Percentiles rank a stretch among this genome's conserved stretches.
Evolutionary conservation across 2,113 vertebrate genomes (phyloP).

Genomic region (Tiliqua scincoides): DNA sequence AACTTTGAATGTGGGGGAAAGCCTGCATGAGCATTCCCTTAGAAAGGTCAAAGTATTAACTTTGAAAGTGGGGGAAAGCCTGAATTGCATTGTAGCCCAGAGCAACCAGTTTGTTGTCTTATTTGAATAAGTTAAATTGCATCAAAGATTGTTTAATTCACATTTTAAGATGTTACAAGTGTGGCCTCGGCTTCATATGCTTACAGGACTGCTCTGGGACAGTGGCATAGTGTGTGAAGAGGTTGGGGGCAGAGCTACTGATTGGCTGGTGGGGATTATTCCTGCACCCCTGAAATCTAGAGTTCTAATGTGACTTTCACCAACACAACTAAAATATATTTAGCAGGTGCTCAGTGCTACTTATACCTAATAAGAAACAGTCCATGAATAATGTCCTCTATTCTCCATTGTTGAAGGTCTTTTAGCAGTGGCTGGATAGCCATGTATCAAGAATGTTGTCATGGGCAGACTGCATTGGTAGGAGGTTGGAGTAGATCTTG

Average conservation of each 20-base stretch:
- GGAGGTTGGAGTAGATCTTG: too few species aligned
- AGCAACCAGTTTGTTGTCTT: not conserved
- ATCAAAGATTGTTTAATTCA: not conserved
- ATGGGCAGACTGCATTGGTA: too few species aligned
- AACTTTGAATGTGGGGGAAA: not conserved
- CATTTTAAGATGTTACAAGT: not conserved
- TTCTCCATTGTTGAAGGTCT: too few species aligned
- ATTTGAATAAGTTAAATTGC: not conserved
- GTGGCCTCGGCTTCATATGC: not conserved
- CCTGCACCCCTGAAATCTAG: not conserved
- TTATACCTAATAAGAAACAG: not conserved
- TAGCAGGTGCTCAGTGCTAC: not conserved
- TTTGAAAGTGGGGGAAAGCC: not conserved
- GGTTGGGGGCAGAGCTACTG: not conserved
- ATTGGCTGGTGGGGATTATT: not conserved
- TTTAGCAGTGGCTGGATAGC: too few species aligned
- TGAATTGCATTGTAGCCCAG: not conserved
- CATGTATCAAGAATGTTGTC: too few species aligned
- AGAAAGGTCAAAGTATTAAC: slow-evolving; percentile 86
- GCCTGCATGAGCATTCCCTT: slow-evolving; percentile 51
- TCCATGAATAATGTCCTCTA: not conserved
- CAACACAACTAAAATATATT: not conserved
- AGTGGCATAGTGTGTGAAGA: not conserved
- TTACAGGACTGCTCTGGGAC: not conserved
- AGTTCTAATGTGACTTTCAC: not conserved